phyloP scores from a whole-genome alignment of 2,113 vertebrate genomes.

The Noturus placidus region DNA sequence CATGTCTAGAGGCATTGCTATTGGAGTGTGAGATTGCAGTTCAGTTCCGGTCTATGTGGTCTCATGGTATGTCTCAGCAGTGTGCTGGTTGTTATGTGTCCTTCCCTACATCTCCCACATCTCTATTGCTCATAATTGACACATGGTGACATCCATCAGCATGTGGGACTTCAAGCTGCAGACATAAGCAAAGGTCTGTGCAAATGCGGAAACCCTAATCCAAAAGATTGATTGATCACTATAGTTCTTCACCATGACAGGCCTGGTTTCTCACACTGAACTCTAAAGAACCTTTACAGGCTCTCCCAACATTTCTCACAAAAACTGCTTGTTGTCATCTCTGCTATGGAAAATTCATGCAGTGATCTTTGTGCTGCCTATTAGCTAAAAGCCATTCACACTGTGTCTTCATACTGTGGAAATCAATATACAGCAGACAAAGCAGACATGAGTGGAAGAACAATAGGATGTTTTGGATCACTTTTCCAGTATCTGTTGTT shows the following conservation, averaged over 20 bases:
- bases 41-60: conserved; percentile 14
- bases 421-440: not conserved
- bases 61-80: conserved; percentile 39
- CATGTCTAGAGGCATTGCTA: not conserved
- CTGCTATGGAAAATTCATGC: not conserved
- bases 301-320: conserved; percentile 6
- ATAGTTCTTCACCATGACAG: not conserved
- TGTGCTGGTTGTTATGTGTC: conserved; percentile 34
- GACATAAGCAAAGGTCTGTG: not conserved
- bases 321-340: conserved; percentile 28
- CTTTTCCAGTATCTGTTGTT: not conserved
- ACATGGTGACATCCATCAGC: not conserved
- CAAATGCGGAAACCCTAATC: not conserved
- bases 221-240: not conserved
- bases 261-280: not conserved
- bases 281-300: conserved; percentile 20
- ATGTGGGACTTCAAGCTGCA: not conserved
- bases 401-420: not conserved
- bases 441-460: conserved; percentile 3
- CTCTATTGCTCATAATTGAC: not conserved
- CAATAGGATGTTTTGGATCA: not conserved
- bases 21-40: conserved; percentile 33
- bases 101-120: not conserved
- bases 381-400: not conserved
- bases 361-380: conserved; percentile 7